Evolutionary conservation across 1,140 invertebrate genomes (phyloP), one percentile per base, ranked within the genome.

Genomic region (Helicoverpa zea): DNA sequence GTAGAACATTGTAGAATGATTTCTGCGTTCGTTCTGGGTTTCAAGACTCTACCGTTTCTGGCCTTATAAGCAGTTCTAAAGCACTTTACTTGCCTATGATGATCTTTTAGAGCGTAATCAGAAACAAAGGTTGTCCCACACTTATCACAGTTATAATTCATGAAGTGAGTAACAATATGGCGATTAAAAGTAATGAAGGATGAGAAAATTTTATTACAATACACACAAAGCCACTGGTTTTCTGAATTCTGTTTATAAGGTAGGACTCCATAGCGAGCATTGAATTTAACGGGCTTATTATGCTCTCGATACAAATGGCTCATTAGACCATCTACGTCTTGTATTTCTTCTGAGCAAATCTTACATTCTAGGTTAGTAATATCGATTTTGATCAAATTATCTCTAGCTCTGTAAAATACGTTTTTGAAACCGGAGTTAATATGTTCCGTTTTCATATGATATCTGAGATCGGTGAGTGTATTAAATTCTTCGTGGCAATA

Each of bases 351-450:
- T 7, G 82, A 76, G 75, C 93, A 94, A 43, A 94, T 76, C 61
- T 89, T 94, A 87, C 93, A 94, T 85, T 84, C 87, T n/a, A 94
- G 74, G 83, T 90, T 86, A 10, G 89, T 92, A 61, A 94, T 92
- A 81, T 94, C 93, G 0, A 94, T 84, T 89, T 94, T 94, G 3
- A 94, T 86, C 61, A 93, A 86, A 84, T 94, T 91, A 83, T 93
- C 92, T 79, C 92, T 93, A 10, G 87, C 83, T 79, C 92, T 90
- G 84, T 92, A 94, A 81, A 94, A 94, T 16, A 92, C 92, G 49
- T 92, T 93, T 83, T 90, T 90, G 59, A 90, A 91, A 81, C 94
- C 92, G 0, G 90, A 89, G 77, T 88, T 86, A 0, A 84, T 43
- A 29, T 94, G 93, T 29, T 91, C 90, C 0, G 74, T 77, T 80